Percentiles rank a stretch among this genome's conserved stretches.
These are phyloP conservation scores for Montipora sp. DNA, from an alignment of 64 coral and sea anemone genomes.

Conservation along the genomic window DNA sequence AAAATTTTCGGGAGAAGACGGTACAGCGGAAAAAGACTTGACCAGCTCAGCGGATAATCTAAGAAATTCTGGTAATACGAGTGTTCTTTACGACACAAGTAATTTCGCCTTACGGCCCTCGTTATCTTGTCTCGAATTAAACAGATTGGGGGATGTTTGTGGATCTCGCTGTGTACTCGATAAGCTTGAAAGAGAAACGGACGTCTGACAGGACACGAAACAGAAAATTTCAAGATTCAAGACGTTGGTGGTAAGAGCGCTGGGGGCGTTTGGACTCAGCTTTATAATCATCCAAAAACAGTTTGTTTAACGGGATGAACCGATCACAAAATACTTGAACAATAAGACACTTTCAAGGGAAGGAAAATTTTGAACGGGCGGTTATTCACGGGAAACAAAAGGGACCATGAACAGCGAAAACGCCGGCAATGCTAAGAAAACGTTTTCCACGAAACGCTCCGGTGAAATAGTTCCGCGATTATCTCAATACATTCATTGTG, in stretches of 20 bases:
- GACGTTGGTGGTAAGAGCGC: background rate
- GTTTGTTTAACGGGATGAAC: no score
- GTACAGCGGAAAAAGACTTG: background rate
- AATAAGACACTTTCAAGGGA: no score
- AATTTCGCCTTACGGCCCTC: background rate
- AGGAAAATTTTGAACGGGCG: no score
- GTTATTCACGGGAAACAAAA: no score
- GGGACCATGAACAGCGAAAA: no score
- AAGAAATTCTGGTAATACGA: background rate
- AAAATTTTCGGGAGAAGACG: background rate
- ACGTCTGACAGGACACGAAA: background rate
- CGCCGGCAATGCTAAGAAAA: no score
- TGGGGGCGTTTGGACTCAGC: no score
- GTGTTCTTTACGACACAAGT: conserved; percentile 18
- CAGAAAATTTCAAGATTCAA: background rate
- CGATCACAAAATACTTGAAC: no score
- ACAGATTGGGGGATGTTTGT: conserved; percentile 13
- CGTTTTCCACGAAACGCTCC: no score
- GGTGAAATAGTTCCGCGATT: no score
- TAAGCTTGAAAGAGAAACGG: conserved; percentile 10
- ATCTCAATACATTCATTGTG: no score
- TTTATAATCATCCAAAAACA: no score
- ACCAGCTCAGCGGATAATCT: background rate
- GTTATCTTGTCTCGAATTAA: background rate
- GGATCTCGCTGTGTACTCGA: conserved; percentile 7